Base-by-base conservation (phyloP, 2,113 vertebrate genomes). In the Labeo catla region DNA sequence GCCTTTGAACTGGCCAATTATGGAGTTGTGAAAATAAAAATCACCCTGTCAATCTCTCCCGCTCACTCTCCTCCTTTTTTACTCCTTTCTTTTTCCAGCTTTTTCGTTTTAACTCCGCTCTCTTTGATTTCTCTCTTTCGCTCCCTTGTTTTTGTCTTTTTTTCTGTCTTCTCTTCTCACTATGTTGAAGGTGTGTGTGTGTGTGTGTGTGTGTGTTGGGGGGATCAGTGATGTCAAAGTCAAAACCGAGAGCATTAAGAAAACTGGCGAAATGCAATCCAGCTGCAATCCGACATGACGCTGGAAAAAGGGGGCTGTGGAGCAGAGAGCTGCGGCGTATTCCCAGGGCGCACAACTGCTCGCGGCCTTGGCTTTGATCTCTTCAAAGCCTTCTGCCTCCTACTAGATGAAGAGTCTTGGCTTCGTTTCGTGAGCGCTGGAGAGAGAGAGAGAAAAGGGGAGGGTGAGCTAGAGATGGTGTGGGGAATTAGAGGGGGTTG, bases 331-430 rank as follows among this genome's bases (percentile, higher is more conserved):
- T 97, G 96, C 96, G 96, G 96, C 96, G 95, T 98, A 98, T 98
- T 99, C 98, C 98, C 98, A 98, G 97, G 96, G 98, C 95, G 95
- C 97, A 95, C 97, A 97, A 98, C 97, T 97, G 98, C 98, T 98
- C 92, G 96, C 97, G 97, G 98, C 97, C 97, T 97, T 97, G 97
- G 97, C 98, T 99, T 99, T 99, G 97, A 99, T 99, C 98, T 99
- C 97, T 99, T 99, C 98, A 99, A 99, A 98, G 97, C 97, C 97
- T 97, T 96, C 97, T 98, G 97, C 97, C 97, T 98, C 97, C 97
- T 98, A 96, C 97, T 98, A 96, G 97, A 96, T 96, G 96, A 96
- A 96, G 96, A 97, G 97, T 96, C 96, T 98, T 98, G 98, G 97
- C 97, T 98, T 96, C 96, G 91, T 96, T 96, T 97, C 95, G 96